phyloP scores from a whole-genome alignment of 2,888 invertebrate species.

The Orthosia gothica region DNA sequence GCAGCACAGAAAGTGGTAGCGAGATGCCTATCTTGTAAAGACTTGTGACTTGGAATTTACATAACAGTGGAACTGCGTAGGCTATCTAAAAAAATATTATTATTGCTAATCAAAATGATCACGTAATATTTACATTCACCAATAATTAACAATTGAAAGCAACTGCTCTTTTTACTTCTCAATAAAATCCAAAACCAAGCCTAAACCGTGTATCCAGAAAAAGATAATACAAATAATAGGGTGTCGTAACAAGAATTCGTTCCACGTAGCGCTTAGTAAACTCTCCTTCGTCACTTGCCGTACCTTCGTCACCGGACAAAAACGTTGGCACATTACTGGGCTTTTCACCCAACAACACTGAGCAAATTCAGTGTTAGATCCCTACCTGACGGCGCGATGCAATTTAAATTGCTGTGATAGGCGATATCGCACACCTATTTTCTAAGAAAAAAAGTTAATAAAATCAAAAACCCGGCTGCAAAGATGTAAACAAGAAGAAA shows the following conservation, averaged over 20 bases:
- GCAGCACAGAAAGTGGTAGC: no score
- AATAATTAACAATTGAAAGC: background rate
- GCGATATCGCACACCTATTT: no score
- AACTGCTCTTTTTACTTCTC: background rate
- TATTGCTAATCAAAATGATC: no score
- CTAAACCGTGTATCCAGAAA: conserved; percentile 30
- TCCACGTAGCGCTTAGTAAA: conserved; percentile 60
- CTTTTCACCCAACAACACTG: conserved; percentile 25
- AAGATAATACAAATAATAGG: conserved; percentile 57
- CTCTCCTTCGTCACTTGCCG: conserved; percentile 59
- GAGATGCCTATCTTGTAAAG: no score
- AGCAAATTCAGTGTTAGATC: conserved; percentile 23
- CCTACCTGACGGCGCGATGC: no score
- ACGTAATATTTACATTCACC: background rate
- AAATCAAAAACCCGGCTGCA: no score
- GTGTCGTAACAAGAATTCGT: conserved; percentile 46
- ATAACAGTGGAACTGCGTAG: no score
- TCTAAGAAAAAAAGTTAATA: no score
- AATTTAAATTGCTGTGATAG: no score
- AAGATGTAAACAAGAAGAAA: no score
- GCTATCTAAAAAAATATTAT: background rate
- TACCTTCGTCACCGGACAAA: conserved; percentile 63
- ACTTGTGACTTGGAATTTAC: no score
- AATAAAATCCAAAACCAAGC: conserved; percentile 14
- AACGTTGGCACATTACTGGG: conserved; percentile 58